phyloP scores from a whole-genome alignment of 2,888 invertebrate species.

The Lasius platythorax region DNA sequence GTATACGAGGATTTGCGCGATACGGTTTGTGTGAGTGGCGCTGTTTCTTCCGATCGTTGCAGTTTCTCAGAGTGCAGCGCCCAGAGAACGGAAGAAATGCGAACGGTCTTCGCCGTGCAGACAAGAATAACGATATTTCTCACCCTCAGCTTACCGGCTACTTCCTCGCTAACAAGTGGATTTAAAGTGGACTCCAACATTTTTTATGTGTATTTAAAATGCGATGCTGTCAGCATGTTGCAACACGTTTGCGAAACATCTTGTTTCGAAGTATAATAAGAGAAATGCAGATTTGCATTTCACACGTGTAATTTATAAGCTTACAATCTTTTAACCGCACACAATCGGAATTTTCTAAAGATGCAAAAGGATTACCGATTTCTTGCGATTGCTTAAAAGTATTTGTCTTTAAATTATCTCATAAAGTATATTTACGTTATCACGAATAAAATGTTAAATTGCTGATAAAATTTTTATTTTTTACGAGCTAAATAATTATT shows the following conservation, averaged over 20 bases:
- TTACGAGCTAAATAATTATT: neutral
- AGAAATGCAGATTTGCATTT: conserved; percentile 34
- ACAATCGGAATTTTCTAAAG: neutral
- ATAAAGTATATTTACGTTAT: neutral
- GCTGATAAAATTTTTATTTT: conserved; percentile 9
- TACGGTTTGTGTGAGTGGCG: conserved; percentile 16
- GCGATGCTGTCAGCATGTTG: conserved; percentile 48
- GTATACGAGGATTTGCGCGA: conserved; percentile 30
- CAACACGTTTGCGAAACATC: conserved; percentile 1
- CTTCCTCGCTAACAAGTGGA: conserved; percentile 68
- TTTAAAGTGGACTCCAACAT: conserved; percentile 63
- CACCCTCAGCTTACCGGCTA: conserved; percentile 55
- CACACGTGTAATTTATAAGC: neutral
- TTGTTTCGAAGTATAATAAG: neutral
- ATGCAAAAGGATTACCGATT: neutral
- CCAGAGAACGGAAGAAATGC: conserved; percentile 38
- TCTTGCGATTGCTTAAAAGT: neutral
- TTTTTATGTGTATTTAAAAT: conserved; percentile 56
- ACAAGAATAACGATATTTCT: conserved; percentile 68
- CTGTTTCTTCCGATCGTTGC: conserved; percentile 52
- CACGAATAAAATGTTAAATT: neutral
- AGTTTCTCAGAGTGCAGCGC: conserved; percentile 56
- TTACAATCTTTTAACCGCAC: neutral
- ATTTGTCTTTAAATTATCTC: neutral
- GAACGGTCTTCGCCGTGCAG: conserved; percentile 41